Conservation (phyloP, 2,797 vertebrate genomes). For the Phalanger gymnotis region DNA sequence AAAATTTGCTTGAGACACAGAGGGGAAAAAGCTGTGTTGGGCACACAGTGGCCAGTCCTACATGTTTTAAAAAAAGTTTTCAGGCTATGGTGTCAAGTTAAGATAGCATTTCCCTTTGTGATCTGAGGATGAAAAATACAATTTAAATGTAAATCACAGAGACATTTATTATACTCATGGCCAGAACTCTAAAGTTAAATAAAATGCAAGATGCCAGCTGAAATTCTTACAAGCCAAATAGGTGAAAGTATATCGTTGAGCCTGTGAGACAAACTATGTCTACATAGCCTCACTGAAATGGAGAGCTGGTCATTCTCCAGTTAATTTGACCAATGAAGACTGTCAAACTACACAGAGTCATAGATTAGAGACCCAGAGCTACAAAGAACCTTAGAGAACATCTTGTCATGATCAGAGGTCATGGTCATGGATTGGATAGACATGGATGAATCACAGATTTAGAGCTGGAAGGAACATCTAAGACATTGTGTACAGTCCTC, state of each 20-base stretch:
- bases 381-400: neutral
- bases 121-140: constrained; percentile 72
- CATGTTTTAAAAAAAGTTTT: constrained; percentile 42
- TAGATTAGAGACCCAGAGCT: neutral
- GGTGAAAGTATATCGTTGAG: neutral
- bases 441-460: neutral
- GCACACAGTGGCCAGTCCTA: neutral
- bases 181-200: constrained; percentile 68
- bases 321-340: neutral
- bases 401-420: neutral
- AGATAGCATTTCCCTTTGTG: constrained; percentile 68
- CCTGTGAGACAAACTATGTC: rapidly evolving
- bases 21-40: neutral
- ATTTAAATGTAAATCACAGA: constrained; percentile 80
- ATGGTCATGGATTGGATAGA: neutral
- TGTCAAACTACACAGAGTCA: neutral
- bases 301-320: neutral
- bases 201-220: constrained; percentile 44
- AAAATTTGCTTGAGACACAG: neutral
- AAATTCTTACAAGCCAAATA: constrained; percentile 29
- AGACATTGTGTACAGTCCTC: neutral
- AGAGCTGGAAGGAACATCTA: neutral
- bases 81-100: constrained; percentile 64
- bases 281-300: neutral
- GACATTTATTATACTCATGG: constrained; percentile 64